Base-by-base conservation (phyloP, 2,797 vertebrate genomes). In the Octomys mimax region DNA sequence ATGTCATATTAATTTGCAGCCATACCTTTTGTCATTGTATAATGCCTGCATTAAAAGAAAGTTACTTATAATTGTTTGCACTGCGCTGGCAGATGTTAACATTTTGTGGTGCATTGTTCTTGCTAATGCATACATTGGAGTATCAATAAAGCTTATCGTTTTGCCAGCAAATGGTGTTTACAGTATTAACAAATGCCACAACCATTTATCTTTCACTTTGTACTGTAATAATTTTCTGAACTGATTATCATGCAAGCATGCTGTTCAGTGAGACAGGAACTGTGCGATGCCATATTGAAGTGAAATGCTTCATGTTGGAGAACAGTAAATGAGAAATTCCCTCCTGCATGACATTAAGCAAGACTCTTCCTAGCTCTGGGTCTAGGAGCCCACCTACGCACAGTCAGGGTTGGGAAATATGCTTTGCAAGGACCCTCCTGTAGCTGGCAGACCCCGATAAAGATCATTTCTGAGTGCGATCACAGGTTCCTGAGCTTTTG, bases 81-180 rank as follows among this genome's bases (percentile, higher is more conserved):
- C 98, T 98, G 96, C 87, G 88, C 98, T 97, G 98, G 98, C 98
- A 99, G 98, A 98, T 98, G 98, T 98, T 98, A 98, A 98, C 98
- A 97, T 98, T 99, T 97, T 96, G 95, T 97, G 91, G 95, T 97
- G 97, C 98, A 96, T 97, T 96, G 86, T 98, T 98, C 97, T 95
- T 97, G 92, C 97, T 98, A 98, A 98, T 98, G 98, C 96, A 96
- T 97, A 98, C 97, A 95, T 98, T 98, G 98, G 96, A 96, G 95
- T 98, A 98, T 98, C 97, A 98, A 96, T 98, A 98, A 98, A 95
- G 95, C 97, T 98, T 98, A 98, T 98, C 79, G 0, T 97, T 97
- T 98, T 98, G 94, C 97, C 98, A 98, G 98, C 98, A 98, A 99
- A 98, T 96, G 98, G 93, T 98, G 98, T 98, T 99, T 98, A 98